These are phyloP conservation scores for Limenitis camilla DNA, from an alignment of 2,888 invertebrate genomes.

Conservation along the genomic window DNA sequence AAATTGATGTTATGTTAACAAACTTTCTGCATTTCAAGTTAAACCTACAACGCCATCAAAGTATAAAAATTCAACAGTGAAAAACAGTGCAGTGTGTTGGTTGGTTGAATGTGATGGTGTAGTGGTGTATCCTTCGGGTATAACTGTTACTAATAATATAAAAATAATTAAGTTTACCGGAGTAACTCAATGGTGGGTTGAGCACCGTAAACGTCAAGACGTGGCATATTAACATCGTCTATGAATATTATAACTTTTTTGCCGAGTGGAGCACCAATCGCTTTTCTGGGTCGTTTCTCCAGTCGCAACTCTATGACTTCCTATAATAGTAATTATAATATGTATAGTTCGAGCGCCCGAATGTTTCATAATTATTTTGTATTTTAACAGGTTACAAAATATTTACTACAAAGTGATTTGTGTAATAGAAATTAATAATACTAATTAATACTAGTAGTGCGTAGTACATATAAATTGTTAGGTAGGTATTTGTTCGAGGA, in stretches of 20 bases:
- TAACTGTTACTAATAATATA: neutral
- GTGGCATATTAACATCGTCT: constrained; percentile 95
- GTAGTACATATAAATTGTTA: no score
- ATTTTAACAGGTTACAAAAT: no score
- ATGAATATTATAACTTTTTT: constrained; percentile 90
- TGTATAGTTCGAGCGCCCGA: neutral
- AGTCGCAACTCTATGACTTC: constrained; percentile 90
- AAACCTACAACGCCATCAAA: no score
- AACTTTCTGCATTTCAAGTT: no score
- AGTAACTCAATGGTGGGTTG: constrained; percentile 94
- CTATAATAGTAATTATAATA: constrained; percentile 38
- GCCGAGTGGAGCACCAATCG: constrained; percentile 87
- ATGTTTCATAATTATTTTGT: no score
- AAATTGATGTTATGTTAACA: no score
- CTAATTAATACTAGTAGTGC: no score
- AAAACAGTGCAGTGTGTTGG: neutral
- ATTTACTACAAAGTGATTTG: no score
- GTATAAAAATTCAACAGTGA: no score
- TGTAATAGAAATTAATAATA: no score
- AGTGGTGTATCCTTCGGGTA: no score
- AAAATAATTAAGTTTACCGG: constrained; percentile 63
- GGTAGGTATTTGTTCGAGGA: no score
- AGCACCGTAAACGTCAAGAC: constrained; percentile 88
- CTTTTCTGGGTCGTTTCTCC: constrained; percentile 85
- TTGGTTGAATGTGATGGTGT: neutral